Base-by-base conservation (phyloP, 2,797 vertebrate species). In the Rhadinocentrus ornatus region DNA sequence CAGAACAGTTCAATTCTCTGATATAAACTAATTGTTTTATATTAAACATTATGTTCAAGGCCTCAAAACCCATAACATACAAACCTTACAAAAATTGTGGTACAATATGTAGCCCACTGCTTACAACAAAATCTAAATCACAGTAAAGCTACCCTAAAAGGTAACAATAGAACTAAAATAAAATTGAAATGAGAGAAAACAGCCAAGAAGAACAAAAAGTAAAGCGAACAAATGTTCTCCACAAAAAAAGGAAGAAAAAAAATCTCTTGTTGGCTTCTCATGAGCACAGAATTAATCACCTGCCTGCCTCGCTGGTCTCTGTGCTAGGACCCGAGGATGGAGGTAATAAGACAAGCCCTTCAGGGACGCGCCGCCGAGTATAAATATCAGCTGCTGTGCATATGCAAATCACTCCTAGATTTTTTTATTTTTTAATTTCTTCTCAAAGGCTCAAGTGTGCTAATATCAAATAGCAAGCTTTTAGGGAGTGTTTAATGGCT, bases 311-410 rank as follows among this genome's bases (percentile, higher is more conserved):
- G 92, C 93, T 95, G 95, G 85, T 96, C 96, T 96, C 96, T 94
- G 94, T 92, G 93, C 95, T 94, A 95, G 96, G 96, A 97, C 96
- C 96, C 92, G 94, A 95, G 95, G 95, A 97, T 95, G 91, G 95
- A 96, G 95, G 96, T 96, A 99, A 97, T 99, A 98, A 98, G 96
- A 96, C 96, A 94, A 95, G 94, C 95, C 96, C 96, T 96, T 96
- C 94, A 95, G 96, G 96, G 96, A 96, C 93, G 91, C 93, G 90
- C 93, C 90, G 95, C 94, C 84, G 92, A 96, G 94, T 96, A 96
- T 96, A 97, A 97, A 98, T 97, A 97, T 96, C 96, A 97, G 96
- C 96, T 95, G 96, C 97, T 96, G 96, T 97, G 96, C 96, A 97
- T 97, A 98, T 98, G 97, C 96, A 99, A 98, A 99, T 99, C 96